These are phyloP conservation scores for Athalia rosae DNA, from an alignment of 2,888 invertebrate genomes.

Conservation along the genomic window DNA sequence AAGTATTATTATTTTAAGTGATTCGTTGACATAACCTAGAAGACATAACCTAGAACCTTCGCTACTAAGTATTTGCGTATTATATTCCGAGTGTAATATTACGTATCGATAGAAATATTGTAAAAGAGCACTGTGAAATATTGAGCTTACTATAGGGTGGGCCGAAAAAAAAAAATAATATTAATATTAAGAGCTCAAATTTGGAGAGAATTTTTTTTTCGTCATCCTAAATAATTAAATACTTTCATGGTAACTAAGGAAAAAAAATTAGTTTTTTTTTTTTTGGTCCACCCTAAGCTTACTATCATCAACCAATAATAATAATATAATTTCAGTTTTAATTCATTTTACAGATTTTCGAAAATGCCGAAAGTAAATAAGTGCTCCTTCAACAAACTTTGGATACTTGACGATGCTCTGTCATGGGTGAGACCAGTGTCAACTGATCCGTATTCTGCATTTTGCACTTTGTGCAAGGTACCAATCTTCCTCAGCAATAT, in stretches of 20 bases:
- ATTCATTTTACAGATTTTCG: constrained; percentile 21
- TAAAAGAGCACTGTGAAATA: constrained; percentile 19
- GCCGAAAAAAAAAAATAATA: too few relatives aligned
- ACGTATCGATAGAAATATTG: constrained; percentile 11
- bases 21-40: not conserved
- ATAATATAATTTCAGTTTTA: not conserved
- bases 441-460: constrained; percentile 34
- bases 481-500: constrained; percentile 23
- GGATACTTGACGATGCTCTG: constrained; percentile 23
- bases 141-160: not conserved
- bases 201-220: too few relatives aligned
- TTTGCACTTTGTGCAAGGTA: constrained; percentile 31
- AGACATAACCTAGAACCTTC: constrained; percentile 11
- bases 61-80: not conserved
- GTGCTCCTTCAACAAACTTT: constrained; percentile 23
- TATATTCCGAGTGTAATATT: constrained; percentile 6
- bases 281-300: too few relatives aligned
- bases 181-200: too few relatives aligned
- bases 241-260: too few relatives aligned
- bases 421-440: constrained; percentile 31
- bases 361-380: constrained; percentile 10
- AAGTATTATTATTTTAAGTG: not conserved
- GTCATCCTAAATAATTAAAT: too few relatives aligned
- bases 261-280: not conserved
- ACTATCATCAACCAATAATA: constrained; percentile 7